Conservation (phyloP, 2,888 invertebrate genomes). For the Volucella zonaria region DNA sequence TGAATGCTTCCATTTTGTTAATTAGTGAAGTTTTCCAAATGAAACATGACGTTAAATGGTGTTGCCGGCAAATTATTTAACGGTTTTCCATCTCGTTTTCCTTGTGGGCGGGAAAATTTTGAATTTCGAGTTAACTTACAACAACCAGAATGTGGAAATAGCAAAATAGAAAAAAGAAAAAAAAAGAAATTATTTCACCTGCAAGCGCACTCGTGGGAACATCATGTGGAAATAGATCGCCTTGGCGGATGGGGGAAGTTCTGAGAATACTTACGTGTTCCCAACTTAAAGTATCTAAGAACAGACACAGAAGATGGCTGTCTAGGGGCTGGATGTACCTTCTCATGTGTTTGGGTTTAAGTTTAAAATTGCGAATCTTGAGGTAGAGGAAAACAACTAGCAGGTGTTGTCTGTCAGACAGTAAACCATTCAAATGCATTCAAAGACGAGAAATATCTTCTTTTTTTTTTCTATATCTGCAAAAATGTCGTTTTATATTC, state of each 20-base stretch:
- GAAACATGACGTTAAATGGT: slow-evolving; percentile 54
- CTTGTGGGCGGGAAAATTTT: background rate
- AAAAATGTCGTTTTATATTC: slow-evolving; percentile 54
- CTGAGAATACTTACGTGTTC: too few relatives aligned
- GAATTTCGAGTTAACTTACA: background rate
- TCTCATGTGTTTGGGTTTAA: background rate
- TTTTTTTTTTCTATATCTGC: background rate
- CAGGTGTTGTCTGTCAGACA: slow-evolving; percentile 68
- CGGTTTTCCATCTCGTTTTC: slow-evolving; percentile 15
- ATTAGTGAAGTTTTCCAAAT: slow-evolving; percentile 50
- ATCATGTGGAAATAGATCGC: slow-evolving; percentile 58
- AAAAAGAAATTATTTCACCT: slow-evolving; percentile 41
- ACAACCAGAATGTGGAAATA: too few relatives aligned
- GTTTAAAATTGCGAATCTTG: background rate
- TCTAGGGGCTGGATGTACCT: slow-evolving; percentile 9
- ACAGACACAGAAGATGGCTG: background rate
- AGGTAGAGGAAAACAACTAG: slow-evolving; percentile 39
- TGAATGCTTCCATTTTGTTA: slow-evolving; percentile 47
- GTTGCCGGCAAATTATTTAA: slow-evolving; percentile 46
- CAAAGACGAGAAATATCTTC: slow-evolving; percentile 7
- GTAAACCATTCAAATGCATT: slow-evolving; percentile 58
- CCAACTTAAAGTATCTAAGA: background rate
- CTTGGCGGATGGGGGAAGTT: slow-evolving; percentile 48
- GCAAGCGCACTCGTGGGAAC: slow-evolving; percentile 35
- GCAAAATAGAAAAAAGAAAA: background rate